Evolutionary conservation across 2,888 invertebrate species (phyloP).

Genomic region (Chaetoderma sp.): DNA sequence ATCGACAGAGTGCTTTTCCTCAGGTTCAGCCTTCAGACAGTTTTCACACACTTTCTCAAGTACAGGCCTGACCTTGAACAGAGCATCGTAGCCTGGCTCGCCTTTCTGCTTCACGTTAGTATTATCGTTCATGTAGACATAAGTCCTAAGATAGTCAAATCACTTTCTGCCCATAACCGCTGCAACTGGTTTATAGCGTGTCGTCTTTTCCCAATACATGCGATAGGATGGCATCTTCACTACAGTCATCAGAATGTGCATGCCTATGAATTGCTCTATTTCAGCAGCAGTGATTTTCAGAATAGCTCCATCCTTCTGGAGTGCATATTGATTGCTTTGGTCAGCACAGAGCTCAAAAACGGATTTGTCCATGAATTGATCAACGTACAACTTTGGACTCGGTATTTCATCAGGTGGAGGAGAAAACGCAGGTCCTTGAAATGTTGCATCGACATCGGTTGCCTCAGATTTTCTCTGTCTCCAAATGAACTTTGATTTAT

Average conservation of each 20-base stretch:
- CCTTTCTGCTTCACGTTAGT: background rate
- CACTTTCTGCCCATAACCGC: slow-evolving; percentile 18
- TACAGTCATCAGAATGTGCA: slow-evolving; percentile 22
- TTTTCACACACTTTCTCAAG: slow-evolving; percentile 22
- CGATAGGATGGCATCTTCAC: slow-evolving; percentile 5
- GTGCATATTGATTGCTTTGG: slow-evolving; percentile 21
- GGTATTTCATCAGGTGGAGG: slow-evolving; percentile 14
- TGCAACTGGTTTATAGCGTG: slow-evolving; percentile 1
- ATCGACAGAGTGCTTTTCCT: slow-evolving; percentile 28
- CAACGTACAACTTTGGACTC: slow-evolving; percentile 24
- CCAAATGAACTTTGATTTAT: too few relatives aligned
- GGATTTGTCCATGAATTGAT: slow-evolving; percentile 15
- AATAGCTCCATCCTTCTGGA: slow-evolving; percentile 23
- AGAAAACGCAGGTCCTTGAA: slow-evolving; percentile 8
- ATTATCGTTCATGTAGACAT: slow-evolving; percentile 38
- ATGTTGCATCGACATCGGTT: slow-evolving; percentile 10
- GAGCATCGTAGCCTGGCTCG: slow-evolving; percentile 23
- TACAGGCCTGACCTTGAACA: slow-evolving; percentile 35
- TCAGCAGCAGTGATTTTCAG: slow-evolving; percentile 15
- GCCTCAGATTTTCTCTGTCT: slow-evolving; percentile 10
- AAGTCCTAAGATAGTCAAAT: slow-evolving; percentile 25
- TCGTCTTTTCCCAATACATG: slow-evolving; percentile 9
- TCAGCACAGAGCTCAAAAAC: slow-evolving; percentile 19
- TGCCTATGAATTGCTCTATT: slow-evolving; percentile 22
- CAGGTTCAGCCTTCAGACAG: slow-evolving; percentile 16